Conservation (phyloP, 2,888 invertebrate species). For the Villa cingulata region DNA sequence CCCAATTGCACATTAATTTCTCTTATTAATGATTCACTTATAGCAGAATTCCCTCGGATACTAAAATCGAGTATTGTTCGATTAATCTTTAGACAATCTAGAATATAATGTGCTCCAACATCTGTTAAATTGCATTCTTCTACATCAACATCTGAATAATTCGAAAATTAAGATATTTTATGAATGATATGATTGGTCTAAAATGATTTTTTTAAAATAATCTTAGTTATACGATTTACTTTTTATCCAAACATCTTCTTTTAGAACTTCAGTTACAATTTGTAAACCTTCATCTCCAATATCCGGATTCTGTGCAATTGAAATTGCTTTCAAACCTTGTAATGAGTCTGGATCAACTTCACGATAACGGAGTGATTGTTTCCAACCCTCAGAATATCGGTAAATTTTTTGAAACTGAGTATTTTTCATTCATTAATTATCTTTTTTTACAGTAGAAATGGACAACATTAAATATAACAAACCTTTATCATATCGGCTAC, state of each 20-base stretch:
- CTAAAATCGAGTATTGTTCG: conserved; percentile 55
- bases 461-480: conserved; percentile 35
- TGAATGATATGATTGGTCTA: too few relatives aligned
- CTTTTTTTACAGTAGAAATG: too few relatives aligned
- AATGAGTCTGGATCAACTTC: conserved; percentile 57
- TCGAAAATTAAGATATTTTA: background rate
- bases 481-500: conserved; percentile 55
- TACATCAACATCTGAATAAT: conserved; percentile 47
- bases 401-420: conserved; percentile 50
- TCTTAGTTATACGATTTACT: conserved; percentile 28
- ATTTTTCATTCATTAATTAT: background rate
- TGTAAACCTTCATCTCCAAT: conserved; percentile 51
- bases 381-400: conserved; percentile 69
- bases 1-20: conserved; percentile 39
- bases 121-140: conserved; percentile 63
- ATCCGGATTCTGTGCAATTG: conserved; percentile 53
- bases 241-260: conserved; percentile 70
- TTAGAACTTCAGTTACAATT: conserved; percentile 50
- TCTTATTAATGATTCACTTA: conserved; percentile 38
- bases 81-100: conserved; percentile 49
- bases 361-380: conserved; percentile 62
- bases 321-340: conserved; percentile 56
- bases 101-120: conserved; percentile 40
- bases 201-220: too few relatives aligned
- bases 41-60: conserved; percentile 45